phyloP scores from a whole-genome alignment of 2,888 invertebrate species.

The Uloborus plumipes region DNA sequence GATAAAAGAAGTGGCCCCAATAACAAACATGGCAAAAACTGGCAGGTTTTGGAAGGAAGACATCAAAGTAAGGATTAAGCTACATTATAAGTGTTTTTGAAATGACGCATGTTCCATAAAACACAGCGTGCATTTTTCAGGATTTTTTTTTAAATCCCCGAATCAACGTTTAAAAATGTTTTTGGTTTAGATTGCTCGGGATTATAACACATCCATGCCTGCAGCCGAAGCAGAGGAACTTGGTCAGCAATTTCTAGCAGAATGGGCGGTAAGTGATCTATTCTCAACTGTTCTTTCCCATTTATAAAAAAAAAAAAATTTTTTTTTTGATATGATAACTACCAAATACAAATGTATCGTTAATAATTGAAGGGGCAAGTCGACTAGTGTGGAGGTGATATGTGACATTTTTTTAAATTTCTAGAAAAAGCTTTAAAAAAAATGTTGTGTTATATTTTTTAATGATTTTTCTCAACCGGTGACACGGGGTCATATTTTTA shows the following conservation, averaged over 20 bases:
- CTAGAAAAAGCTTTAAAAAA: no score
- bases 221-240: slow-evolving; percentile 59
- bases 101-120: no score
- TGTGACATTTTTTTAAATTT: no score
- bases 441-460: no score
- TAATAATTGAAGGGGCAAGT: not conserved
- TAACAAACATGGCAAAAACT: slow-evolving; percentile 79
- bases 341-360: not conserved
- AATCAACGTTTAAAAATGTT: no score
- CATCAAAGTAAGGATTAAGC: slow-evolving; percentile 75
- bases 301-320: not conserved
- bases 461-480: no score
- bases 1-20: slow-evolving; percentile 88
- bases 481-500: no score
- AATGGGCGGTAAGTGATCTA: slow-evolving; percentile 66
- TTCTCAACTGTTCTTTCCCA: not conserved
- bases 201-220: slow-evolving; percentile 77
- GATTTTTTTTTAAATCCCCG: no score
- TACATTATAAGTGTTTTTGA: no score
- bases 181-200: slow-evolving; percentile 75
- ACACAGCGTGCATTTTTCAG: no score
- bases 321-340: not conserved
- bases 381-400: no score
- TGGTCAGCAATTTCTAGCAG: slow-evolving; percentile 65
- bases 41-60: slow-evolving; percentile 86